Evolutionary conservation across 2,113 vertebrate species (phyloP).

Genomic region (Myrmecobius fasciatus): DNA sequence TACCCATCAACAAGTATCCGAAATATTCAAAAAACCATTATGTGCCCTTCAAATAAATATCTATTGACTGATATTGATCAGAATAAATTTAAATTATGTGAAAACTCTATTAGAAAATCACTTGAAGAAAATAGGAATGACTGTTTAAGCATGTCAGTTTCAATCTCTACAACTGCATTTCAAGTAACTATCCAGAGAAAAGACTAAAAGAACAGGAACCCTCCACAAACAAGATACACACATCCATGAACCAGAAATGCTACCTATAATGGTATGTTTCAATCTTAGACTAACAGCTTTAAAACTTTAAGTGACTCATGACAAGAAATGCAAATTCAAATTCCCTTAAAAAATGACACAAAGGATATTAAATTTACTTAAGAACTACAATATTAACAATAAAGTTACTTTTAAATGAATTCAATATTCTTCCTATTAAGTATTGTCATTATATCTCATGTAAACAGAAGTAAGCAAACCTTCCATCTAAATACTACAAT

Average conservation of each 20-base stretch:
- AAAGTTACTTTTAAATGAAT: not conserved
- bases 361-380: not conserved
- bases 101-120: constrained; percentile 29
- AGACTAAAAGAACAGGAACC: not conserved
- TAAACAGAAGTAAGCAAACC: not conserved
- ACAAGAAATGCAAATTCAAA: not conserved
- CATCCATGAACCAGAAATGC: constrained; percentile 29
- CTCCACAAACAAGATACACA: not conserved
- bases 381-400: not conserved
- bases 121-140: constrained; percentile 11
- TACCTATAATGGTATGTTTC: not conserved
- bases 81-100: constrained; percentile 14
- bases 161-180: constrained; percentile 20
- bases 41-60: not conserved
- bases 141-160: constrained; percentile 1
- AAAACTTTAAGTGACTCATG: not conserved
- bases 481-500: not conserved
- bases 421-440: not conserved
- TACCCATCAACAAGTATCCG: constrained; percentile 10
- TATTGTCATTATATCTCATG: not conserved
- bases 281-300: not conserved
- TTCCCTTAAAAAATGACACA: not conserved
- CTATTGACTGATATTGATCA: not conserved
- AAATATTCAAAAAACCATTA: not conserved
- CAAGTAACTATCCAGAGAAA: constrained; percentile 11